Percentiles rank a stretch among this genome's conserved stretches.
phyloP scores from a whole-genome alignment of 2,113 vertebrate genomes.

The Lagopus leucura region DNA sequence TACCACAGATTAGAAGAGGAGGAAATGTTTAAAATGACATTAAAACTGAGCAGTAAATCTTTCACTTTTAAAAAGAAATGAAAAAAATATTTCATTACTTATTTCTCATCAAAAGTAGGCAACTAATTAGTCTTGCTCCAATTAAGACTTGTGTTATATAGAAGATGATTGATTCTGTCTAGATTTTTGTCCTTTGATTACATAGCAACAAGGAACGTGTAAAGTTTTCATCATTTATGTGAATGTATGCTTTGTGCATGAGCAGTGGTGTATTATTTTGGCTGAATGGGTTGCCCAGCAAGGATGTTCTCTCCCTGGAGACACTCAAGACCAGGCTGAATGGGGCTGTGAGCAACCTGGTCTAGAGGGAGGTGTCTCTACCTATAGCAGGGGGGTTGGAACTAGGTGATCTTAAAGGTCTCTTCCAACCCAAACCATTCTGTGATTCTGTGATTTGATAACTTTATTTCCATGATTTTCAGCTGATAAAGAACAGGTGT shows the following conservation, averaged over 20 bases:
- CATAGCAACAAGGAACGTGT: not conserved
- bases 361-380: too few relatives aligned
- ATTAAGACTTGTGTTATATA: constrained; percentile 43
- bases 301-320: too few relatives aligned
- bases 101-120: constrained; percentile 15
- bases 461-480: not conserved
- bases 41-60: constrained; percentile 37
- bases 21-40: constrained; percentile 42
- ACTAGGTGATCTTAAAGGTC: too few relatives aligned
- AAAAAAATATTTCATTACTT: constrained; percentile 4
- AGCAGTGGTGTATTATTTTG: not conserved
- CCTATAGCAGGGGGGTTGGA: too few relatives aligned
- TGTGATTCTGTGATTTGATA: not conserved
- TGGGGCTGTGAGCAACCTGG: too few relatives aligned
- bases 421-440: too few relatives aligned
- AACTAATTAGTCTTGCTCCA: constrained; percentile 56
- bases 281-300: not conserved
- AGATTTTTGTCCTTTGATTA: constrained; percentile 53
- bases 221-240: constrained; percentile 9
- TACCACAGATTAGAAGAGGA: constrained; percentile 22
- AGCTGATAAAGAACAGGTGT: not conserved
- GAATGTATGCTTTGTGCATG: not conserved
- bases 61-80: constrained; percentile 29
- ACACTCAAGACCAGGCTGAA: too few relatives aligned
- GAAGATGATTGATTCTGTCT: constrained; percentile 43